These are phyloP conservation scores for Clitarchus hookeri DNA, from an alignment of 2,888 invertebrate genomes.

Conservation along the genomic window DNA sequence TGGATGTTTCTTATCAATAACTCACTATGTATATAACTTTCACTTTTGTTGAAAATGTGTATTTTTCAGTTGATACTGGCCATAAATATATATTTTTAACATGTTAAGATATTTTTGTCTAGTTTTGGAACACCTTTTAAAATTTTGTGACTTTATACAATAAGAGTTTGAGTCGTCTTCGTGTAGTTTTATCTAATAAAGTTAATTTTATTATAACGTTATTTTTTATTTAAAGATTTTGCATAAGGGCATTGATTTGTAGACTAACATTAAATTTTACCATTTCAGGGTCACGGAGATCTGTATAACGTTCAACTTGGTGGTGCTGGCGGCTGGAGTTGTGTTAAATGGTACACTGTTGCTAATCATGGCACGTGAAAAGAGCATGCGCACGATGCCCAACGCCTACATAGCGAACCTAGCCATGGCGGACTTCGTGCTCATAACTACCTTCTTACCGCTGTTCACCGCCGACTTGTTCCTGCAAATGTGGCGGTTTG, in stretches of 20 bases:
- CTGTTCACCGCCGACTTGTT: not conserved
- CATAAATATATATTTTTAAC: too few relatives aligned
- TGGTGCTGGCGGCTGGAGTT: not conserved
- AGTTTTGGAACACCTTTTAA: too few relatives aligned
- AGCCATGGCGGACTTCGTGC: not conserved
- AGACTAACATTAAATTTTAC: not conserved
- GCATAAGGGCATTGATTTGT: not conserved
- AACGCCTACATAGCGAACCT: conserved; percentile 20
- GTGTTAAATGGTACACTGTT: conserved; percentile 17
- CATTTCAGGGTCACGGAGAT: not conserved
- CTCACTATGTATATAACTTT: too few relatives aligned
- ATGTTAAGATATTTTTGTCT: too few relatives aligned
- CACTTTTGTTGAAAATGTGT: too few relatives aligned
- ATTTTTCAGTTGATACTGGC: too few relatives aligned
- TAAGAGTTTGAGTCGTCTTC: too few relatives aligned
- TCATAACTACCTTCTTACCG: not conserved
- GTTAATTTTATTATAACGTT: too few relatives aligned
- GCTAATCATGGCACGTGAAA: not conserved
- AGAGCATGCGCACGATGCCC: conserved; percentile 17
- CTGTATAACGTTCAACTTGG: not conserved
- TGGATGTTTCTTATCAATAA: too few relatives aligned
- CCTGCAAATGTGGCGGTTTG: not conserved
- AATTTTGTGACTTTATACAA: too few relatives aligned
- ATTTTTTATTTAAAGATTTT: too few relatives aligned
- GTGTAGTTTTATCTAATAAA: too few relatives aligned